Evolutionary conservation across 1,140 invertebrate species (phyloP), one percentile per base, ranked within the genome.

Genomic region (Spodoptera litura): DNA sequence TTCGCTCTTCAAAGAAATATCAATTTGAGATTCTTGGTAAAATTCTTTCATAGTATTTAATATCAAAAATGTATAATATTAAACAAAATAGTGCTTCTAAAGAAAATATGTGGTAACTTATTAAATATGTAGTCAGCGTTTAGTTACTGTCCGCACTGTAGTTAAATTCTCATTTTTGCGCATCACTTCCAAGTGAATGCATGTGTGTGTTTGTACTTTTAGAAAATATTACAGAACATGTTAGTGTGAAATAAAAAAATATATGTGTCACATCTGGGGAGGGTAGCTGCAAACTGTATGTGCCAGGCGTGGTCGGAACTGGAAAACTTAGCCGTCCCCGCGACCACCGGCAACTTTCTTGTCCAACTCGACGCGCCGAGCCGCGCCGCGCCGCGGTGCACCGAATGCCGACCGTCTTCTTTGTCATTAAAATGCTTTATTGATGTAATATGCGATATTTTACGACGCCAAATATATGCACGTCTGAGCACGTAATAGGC

Each of bases 251-350:
- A 75, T 55, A 74, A 58, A 80, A 80, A 79, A 82, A 80, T 62
- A 56, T 78, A 62, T 71, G 66, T 80, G 64, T 80, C 79, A 86
- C 79, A 84, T 82, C 35, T 82, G 78, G 55, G 25, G 49, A 55
- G 68, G 78, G 78, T 77, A 81, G 76, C 61, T 73, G 74, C 80
- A 73, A 83, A 78, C 79, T 81, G 66, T 83, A 80, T 85, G 76
- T 87, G 83, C 61, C 73, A 86, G 82, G 81, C 82, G 83, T 81
- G 80, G 73, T 66, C 79, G 75, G 79, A 80, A 84, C 81, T 86
- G 74, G 76, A 62, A 81, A 87, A 88, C 80, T 85, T 87, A 35
- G 82, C 71, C 83, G 80, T 83, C 71, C 79, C 38, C 51, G 66
- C 78, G 79, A 74, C 76, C 74, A 81, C 68, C 71, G 73, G 53